Evolutionary conservation across 1,140 invertebrate genomes (phyloP), one percentile per base, ranked within the genome.

Genomic region (Samia ricini): DNA sequence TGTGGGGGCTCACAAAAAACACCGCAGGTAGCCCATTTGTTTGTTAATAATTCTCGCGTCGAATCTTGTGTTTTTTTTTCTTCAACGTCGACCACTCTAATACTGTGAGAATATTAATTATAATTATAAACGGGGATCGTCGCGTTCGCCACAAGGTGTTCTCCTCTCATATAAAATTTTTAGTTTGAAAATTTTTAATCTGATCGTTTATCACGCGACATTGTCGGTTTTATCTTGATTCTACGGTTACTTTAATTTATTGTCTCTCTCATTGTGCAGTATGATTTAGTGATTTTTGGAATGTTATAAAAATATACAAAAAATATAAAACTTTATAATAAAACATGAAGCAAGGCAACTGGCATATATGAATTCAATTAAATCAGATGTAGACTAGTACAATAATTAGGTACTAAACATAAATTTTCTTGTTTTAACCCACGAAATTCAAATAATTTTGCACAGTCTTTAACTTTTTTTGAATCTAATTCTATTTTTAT

Each of bases 41-140:
- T 89, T 89, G 87, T 89, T 89, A 89, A 88, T 89, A 89, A 89
- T 88, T 89, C 87, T 88, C 82, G 85, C 85, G 73, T 85, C 85
- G 83, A 83, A 83, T 82, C 76, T 83, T 68, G 69, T 74, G 75
- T 80, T 89, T 88, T 86, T 81, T 83, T 75, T 73, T 63, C 72
- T 48, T 48, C 2, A 48, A 15, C 71, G 68, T 76, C 87, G 79
- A 78, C 83, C 83, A 85, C 79, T 84, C 86, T 88, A 85, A 88
- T 88, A 81, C 81, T 80, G 80, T 85, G 81, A 86, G 87, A 89
- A 87, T 89, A 89, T 89, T 89, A 89, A 88, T 89, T 89, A 89
- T 86, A 89, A 89, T 89, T 89, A 89, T 87, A 87, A 89, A 82
- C 85, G 85, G 76, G 72, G 68, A 72, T 85, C 81, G 78, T 81